Conservation (phyloP, 1,140 invertebrate species). For the Drosophila bocqueti region DNA sequence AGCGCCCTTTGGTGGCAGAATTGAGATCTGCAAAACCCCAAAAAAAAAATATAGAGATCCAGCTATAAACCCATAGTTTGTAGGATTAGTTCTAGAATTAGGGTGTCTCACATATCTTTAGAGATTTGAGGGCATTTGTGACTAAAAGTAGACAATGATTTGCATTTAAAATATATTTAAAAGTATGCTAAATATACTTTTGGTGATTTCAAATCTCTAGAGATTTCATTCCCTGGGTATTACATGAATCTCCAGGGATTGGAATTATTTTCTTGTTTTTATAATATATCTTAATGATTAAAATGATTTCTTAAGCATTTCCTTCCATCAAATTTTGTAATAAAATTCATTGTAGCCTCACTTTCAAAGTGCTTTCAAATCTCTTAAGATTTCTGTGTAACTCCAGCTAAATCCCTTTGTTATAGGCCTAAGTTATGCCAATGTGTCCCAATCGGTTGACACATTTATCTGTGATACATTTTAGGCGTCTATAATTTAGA, state of each 20-base stretch:
- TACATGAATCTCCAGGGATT: no score
- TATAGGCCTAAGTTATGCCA: constrained; percentile 71
- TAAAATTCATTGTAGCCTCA: background rate
- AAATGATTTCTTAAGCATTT: background rate
- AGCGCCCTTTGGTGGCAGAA: constrained; percentile 81
- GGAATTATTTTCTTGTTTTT: background rate
- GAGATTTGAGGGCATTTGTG: background rate
- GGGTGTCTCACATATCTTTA: background rate
- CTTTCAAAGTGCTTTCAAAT: background rate
- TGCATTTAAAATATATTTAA: background rate
- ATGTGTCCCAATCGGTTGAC: constrained; percentile 55
- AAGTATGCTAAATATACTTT: background rate
- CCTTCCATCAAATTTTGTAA: background rate
- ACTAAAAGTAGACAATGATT: no score
- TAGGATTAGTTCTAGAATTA: constrained; percentile 5
- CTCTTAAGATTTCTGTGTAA: background rate
- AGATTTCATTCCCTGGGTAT: background rate
- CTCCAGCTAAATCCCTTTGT: constrained; percentile 47
- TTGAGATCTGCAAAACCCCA: constrained; percentile 30
- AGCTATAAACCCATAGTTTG: constrained; percentile 25
- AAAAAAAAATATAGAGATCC: constrained; percentile 18
- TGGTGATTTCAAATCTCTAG: background rate
- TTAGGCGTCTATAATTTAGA: constrained; percentile 66
- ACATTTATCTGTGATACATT: constrained; percentile 81
- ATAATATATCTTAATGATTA: background rate